Evolutionary conservation across 2,888 invertebrate genomes (phyloP).

Genomic region (Torymus auratus): DNA sequence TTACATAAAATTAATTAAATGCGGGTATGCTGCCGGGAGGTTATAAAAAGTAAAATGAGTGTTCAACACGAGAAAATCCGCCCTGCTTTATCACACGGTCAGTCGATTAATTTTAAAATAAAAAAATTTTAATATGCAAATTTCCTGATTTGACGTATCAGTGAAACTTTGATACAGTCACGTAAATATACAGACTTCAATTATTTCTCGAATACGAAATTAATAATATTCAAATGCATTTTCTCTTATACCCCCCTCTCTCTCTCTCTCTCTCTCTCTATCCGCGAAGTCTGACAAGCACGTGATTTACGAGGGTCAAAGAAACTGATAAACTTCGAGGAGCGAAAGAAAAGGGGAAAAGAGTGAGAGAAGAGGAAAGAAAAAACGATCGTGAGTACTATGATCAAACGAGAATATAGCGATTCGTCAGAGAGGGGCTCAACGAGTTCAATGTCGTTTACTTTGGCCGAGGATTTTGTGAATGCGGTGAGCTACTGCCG

Average conservation of each 20-base stretch:
- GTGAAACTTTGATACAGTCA: no score
- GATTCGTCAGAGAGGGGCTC: background rate
- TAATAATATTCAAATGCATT: slow-evolving; percentile 26
- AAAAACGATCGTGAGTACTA: no score
- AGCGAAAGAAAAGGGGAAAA: background rate
- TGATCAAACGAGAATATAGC: background rate
- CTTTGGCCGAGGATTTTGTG: no score
- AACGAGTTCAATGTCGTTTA: background rate
- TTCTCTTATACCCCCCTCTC: background rate
- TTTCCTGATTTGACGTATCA: no score
- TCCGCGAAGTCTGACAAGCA: slow-evolving; percentile 11
- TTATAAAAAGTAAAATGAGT: no score
- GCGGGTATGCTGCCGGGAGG: no score
- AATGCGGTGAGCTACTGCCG: no score
- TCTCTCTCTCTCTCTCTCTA: background rate
- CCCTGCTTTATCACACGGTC: no score
- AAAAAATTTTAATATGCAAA: no score
- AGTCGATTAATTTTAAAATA: no score
- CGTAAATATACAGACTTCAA: slow-evolving; percentile 64
- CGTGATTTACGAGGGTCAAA: slow-evolving; percentile 39
- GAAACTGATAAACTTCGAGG: slow-evolving; percentile 38
- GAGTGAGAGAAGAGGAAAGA: background rate
- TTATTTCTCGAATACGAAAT: slow-evolving; percentile 6
- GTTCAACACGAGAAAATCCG: no score
- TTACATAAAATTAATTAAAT: no score